Base-by-base conservation (phyloP, 2,113 vertebrate species). In the Takifugu flavidus region DNA sequence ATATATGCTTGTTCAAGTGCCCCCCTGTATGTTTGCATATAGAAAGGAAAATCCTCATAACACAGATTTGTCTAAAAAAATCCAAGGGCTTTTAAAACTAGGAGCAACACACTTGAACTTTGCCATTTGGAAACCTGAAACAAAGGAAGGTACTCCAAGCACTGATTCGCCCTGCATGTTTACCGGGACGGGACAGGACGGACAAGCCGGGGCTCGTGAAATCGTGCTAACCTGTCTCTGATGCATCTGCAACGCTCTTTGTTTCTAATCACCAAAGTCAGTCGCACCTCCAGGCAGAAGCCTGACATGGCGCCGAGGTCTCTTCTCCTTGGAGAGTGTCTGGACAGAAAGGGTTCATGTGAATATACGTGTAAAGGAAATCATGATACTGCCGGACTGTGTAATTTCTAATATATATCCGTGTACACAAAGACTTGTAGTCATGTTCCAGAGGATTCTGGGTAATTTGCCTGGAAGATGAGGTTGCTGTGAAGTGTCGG, bases 261-360 rank as follows among this genome's bases (percentile, higher is more conserved):
- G 13, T 75, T 86, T 67, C 79, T 64, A 39, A 77, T 75, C 79
- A 85, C 85, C 82, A 86, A 87, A 86, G 71, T 73, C 49, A 67
- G 44, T 71, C 73, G 44, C 64, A 58, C 56, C 66, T 78, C 70
- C 65, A 74, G 58, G 71, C 60, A 55, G 51, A 59, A 58, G 52
- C 54, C 45, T 45, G 29, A 34, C 56, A 55, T 64, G 59, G 60
- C 52, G 34, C 67, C 31, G 5, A 11, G 27, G 57, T 72, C 50
- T 67, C 4, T 56, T 75, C 44, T 68, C 77, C 69, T 74, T 53
- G 49, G 61, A 61, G 62, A 59, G 25, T 78, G 62, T 70, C 75
- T 75, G 64, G 76, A 82, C 64, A 56, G 67, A 64, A 84, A 82
- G 61, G 82, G 72, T 83, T 70, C 26, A 59, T 82, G 59, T 81